These are phyloP conservation scores for Aporophyla nigra DNA, from an alignment of 2,888 invertebrate genomes.

Conservation along the genomic window DNA sequence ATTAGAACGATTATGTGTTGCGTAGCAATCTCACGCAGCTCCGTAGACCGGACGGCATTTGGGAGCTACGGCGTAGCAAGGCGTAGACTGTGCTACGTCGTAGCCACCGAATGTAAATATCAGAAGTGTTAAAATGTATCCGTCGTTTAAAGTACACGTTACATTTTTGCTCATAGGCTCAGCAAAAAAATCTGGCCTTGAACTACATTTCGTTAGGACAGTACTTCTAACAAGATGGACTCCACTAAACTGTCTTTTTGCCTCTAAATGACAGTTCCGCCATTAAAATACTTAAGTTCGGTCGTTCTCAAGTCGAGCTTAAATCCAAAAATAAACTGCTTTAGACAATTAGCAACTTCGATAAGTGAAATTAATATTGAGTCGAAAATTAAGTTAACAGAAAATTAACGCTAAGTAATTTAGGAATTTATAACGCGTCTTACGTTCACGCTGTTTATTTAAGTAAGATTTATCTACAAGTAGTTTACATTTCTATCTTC, in stretches of 20 bases:
- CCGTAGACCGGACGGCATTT: conserved; percentile 1
- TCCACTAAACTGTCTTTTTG: conserved; percentile 11
- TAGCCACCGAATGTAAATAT: conserved; percentile 40
- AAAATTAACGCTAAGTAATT: conserved; percentile 54
- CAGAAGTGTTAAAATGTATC: conserved; percentile 15
- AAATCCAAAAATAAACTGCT: conserved; percentile 56
- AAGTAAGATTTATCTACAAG: conserved; percentile 24
- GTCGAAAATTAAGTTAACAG: conserved; percentile 49
- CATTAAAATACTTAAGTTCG: conserved; percentile 36
- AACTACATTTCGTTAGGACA: not conserved
- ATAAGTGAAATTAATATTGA: conserved; percentile 61
- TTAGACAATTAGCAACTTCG: conserved; percentile 54
- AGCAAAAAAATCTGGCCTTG: no score
- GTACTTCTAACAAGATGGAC: conserved; percentile 1
- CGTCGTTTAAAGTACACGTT: not conserved
- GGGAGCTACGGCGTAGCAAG: conserved; percentile 31
- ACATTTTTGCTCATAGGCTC: not conserved
- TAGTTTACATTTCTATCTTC: no score
- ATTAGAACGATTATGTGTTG: conserved; percentile 2
- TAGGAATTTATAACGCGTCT: conserved; percentile 42
- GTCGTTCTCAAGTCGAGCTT: conserved; percentile 2
- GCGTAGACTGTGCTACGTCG: conserved; percentile 45
- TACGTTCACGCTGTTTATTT: conserved; percentile 19
- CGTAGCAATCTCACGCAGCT: conserved; percentile 34
- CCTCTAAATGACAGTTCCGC: conserved; percentile 22